Conservation (phyloP, 2,888 invertebrate species). For the Formica aserva region DNA sequence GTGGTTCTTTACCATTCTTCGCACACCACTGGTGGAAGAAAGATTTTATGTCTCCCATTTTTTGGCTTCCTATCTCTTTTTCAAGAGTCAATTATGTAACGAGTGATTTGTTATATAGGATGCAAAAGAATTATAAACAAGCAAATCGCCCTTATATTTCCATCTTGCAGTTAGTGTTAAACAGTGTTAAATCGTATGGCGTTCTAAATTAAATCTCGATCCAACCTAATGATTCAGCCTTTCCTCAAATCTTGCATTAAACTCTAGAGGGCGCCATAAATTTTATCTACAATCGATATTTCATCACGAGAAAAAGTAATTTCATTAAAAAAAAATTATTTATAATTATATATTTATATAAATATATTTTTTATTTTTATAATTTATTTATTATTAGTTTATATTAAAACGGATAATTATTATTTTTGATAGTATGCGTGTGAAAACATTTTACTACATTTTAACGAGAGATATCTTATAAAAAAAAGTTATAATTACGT, state of each 20-base stretch:
- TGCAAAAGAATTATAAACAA: background rate
- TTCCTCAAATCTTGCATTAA: background rate
- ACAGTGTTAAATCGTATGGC: background rate
- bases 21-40: slow-evolving; percentile 96
- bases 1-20: slow-evolving; percentile 91
- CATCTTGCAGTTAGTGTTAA: no score
- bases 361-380: no score
- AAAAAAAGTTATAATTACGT: background rate
- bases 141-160: background rate
- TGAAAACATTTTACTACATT: background rate
- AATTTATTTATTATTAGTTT: background rate
- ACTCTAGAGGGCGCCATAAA: background rate
- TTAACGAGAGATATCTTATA: background rate
- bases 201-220: background rate
- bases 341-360: no score
- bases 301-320: background rate
- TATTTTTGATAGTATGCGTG: background rate
- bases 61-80: background rate
- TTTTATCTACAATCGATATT: background rate
- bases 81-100: background rate
- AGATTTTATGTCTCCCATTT: slow-evolving; percentile 92
- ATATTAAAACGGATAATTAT: background rate
- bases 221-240: background rate
- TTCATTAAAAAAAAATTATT: background rate
- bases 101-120: background rate